phyloP scores from a whole-genome alignment of 2,888 invertebrate species.

The Caenorhabditis zanzibari region DNA sequence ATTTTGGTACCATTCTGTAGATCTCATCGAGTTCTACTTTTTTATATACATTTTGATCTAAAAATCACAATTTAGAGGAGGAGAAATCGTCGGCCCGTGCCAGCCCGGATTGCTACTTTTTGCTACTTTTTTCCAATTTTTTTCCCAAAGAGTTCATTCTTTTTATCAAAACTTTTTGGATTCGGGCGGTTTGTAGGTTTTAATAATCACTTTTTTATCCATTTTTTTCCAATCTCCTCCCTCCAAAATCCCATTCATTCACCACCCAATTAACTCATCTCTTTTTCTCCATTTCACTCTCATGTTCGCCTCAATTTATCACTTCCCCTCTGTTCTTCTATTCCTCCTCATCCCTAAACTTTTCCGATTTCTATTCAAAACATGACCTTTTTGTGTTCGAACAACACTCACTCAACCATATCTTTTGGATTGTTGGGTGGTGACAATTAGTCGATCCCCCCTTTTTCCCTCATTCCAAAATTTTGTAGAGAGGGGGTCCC shows the following conservation, averaged over 20 bases:
- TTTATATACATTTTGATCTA: too few relatives aligned
- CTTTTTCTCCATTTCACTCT: too few relatives aligned
- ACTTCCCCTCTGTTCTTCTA: neutral
- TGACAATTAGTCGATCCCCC: constrained; percentile 41
- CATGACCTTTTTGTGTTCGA: constrained; percentile 52
- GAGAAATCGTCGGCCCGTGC: too few relatives aligned
- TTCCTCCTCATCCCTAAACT: neutral
- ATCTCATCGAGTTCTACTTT: too few relatives aligned
- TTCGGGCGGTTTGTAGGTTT: too few relatives aligned
- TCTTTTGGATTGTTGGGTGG: constrained; percentile 15
- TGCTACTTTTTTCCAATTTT: too few relatives aligned
- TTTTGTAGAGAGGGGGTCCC: neutral
- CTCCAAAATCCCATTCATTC: neutral
- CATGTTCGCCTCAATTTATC: constrained; percentile 44
- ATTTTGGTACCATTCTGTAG: too few relatives aligned
- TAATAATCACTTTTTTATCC: neutral
- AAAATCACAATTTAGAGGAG: too few relatives aligned
- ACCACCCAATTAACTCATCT: constrained; percentile 54
- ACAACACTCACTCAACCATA: constrained; percentile 44
- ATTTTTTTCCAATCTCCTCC: neutral
- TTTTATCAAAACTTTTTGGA: too few relatives aligned
- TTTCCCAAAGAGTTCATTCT: too few relatives aligned
- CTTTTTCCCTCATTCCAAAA: constrained; percentile 4
- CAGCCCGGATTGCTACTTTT: too few relatives aligned
- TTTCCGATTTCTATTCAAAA: constrained; percentile 34